Evolutionary conservation across 92 coral and sea anemone genomes (phyloP).

Genomic region (Pocillopora meandrina): DNA sequence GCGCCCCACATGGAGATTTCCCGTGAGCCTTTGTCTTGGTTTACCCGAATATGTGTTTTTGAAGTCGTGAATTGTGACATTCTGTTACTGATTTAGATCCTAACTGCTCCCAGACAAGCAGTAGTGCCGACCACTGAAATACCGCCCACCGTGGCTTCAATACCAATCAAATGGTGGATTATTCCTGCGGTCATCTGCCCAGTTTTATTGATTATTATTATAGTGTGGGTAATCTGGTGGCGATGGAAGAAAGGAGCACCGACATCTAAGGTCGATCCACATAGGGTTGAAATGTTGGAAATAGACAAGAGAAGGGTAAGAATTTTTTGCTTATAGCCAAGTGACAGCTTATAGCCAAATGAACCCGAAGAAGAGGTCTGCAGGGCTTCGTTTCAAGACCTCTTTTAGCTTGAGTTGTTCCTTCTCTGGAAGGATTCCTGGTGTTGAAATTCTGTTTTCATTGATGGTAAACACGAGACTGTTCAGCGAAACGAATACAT

Average conservation of each 20-base stretch:
- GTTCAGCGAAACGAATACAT: too few species aligned
- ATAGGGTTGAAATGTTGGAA: constrained; percentile 50
- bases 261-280: constrained; percentile 72
- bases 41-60: not conserved
- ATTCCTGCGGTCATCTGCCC: constrained; percentile 84
- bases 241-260: constrained; percentile 94
- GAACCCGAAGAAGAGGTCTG: not conserved
- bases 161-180: constrained; percentile 73
- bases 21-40: too few species aligned
- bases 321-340: not conserved
- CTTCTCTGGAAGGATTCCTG: too few species aligned
- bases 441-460: too few species aligned
- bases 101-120: constrained; percentile 32
- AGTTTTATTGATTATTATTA: constrained; percentile 53
- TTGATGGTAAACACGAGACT: too few species aligned
- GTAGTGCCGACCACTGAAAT: constrained; percentile 43
- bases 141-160: constrained; percentile 64
- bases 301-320: constrained; percentile 46
- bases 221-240: constrained; percentile 67
- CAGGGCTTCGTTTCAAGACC: not conserved
- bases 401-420: not conserved
- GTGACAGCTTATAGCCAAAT: too few species aligned
- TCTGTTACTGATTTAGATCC: constrained; percentile 33
- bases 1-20: too few species aligned
- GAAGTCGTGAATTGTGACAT: not conserved